Conservation (phyloP, 2,113 vertebrate genomes). For the Microtus montanus region DNA sequence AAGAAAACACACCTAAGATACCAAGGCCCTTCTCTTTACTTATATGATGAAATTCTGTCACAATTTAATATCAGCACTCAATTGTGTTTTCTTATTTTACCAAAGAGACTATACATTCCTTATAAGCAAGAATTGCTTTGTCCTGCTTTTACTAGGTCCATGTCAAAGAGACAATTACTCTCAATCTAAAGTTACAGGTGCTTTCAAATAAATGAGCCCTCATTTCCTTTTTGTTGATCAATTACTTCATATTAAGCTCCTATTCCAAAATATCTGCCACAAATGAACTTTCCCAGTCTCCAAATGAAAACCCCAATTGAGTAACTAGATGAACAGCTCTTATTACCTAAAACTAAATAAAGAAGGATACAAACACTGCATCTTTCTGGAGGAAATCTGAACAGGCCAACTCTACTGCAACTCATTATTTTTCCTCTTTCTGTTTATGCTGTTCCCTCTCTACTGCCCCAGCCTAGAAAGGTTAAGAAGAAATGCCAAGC, state of each 20-base stretch:
- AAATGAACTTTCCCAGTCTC: not conserved
- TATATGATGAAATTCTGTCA: not conserved
- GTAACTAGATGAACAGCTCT: slow-evolving; percentile 36
- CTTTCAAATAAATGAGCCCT: not conserved
- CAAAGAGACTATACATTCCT: slow-evolving; percentile 19
- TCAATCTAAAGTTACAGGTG: slow-evolving; percentile 33
- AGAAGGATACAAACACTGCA: not conserved
- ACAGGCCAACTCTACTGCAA: slow-evolving; percentile 12
- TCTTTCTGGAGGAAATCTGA: not conserved
- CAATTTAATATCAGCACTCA: slow-evolving; percentile 28
- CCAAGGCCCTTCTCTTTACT: slow-evolving; percentile 21
- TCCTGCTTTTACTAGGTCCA: slow-evolving; percentile 22
- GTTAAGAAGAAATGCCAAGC: slow-evolving; percentile 51
- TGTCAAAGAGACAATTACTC: slow-evolving; percentile 10
- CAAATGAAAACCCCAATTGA: slow-evolving; percentile 49
- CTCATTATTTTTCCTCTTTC: slow-evolving; percentile 19
- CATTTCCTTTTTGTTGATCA: slow-evolving; percentile 31
- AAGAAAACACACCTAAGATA: slow-evolving; percentile 24
- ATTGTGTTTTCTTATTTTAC: slow-evolving; percentile 1
- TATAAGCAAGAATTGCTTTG: not conserved
- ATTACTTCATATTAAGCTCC: slow-evolving; percentile 34
- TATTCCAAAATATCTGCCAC: slow-evolving; percentile 39
- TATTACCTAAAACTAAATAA: slow-evolving; percentile 41
- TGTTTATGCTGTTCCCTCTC: not conserved
- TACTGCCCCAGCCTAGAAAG: not conserved